These are phyloP conservation scores for Listronotus bonariensis DNA, from an alignment of 1,140 invertebrate species.

Conservation along the genomic window DNA sequence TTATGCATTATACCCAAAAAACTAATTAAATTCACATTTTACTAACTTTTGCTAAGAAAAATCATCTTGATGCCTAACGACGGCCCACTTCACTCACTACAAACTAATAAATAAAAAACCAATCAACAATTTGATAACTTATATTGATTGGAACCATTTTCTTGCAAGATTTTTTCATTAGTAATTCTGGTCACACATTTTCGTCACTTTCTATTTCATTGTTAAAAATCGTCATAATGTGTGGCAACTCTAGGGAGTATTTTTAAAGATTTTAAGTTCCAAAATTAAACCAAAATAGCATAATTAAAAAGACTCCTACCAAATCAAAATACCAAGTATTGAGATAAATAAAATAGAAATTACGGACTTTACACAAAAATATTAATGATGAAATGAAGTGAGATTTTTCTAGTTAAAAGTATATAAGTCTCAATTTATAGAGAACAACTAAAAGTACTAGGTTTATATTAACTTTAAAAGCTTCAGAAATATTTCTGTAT, in stretches of 20 bases:
- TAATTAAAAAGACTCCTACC: not conserved
- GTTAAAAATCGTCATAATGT: not conserved
- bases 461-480: too few species aligned
- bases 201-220: slow-evolving; percentile 34
- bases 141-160: slow-evolving; percentile 11
- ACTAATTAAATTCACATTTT: too few species aligned
- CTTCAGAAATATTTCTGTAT: too few species aligned
- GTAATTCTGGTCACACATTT: slow-evolving; percentile 23
- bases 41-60: slow-evolving; percentile 15
- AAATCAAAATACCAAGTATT: not conserved
- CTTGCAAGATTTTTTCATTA: slow-evolving; percentile 30
- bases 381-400: too few species aligned
- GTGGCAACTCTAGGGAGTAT: too few species aligned
- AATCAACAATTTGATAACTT: slow-evolving; percentile 10
- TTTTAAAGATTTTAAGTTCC: too few species aligned
- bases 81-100: slow-evolving; percentile 10
- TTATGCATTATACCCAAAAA: too few species aligned
- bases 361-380: too few species aligned
- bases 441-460: too few species aligned
- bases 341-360: not conserved
- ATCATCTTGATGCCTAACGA: slow-evolving; percentile 4
- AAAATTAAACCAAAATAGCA: too few species aligned
- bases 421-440: too few species aligned
- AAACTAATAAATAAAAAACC: slow-evolving; percentile 21
- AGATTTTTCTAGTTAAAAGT: too few species aligned